Evolutionary conservation across 1,140 invertebrate species (phyloP).

Genomic region (Capitella teleta): DNA sequence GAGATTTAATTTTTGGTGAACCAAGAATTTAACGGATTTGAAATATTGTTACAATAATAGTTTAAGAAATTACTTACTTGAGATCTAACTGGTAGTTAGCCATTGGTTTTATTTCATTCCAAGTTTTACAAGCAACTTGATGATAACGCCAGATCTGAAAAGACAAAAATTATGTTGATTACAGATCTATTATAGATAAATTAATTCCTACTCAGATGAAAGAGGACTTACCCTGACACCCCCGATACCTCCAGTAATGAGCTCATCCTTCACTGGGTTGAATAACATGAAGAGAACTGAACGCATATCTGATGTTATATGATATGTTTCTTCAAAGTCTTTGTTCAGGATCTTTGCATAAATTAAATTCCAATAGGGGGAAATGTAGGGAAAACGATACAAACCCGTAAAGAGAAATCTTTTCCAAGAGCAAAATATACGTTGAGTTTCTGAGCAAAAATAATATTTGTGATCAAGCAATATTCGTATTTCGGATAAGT

Average conservation of each 20-base stretch:
- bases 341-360: constrained; percentile 31
- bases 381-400: constrained; percentile 1
- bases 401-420: constrained; percentile 37
- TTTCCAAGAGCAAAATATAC: constrained; percentile 37
- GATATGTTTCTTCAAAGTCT: constrained; percentile 36
- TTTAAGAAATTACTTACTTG: constrained; percentile 34
- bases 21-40: too few species aligned
- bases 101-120: constrained; percentile 28
- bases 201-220: not conserved
- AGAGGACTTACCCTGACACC: constrained; percentile 29
- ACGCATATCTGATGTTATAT: constrained; percentile 29
- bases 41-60: too few species aligned
- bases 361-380: not conserved
- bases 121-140: constrained; percentile 23
- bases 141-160: constrained; percentile 33
- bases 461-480: constrained; percentile 21
- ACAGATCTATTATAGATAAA: not conserved
- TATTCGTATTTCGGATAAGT: not conserved
- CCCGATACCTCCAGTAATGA: constrained; percentile 38
- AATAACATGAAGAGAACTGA: constrained; percentile 38
- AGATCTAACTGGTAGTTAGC: constrained; percentile 32
- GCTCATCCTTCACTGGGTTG: constrained; percentile 37
- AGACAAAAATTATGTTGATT: not conserved
- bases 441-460: constrained; percentile 36
- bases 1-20: too few species aligned